phyloP scores from a whole-genome alignment of 2,888 invertebrate genomes.

The Thymelicus lineola region DNA sequence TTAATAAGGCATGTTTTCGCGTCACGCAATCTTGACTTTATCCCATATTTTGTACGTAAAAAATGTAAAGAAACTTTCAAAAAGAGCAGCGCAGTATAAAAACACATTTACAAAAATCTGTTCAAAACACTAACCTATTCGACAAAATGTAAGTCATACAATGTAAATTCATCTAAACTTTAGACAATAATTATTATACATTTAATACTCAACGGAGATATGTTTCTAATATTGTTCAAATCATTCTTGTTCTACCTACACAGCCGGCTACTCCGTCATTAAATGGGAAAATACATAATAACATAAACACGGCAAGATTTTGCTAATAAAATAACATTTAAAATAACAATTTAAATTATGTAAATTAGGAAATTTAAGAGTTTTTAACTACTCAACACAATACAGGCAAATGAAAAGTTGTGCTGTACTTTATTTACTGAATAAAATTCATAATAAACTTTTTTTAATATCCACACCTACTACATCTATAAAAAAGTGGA shows the following conservation, averaged over 20 bases:
- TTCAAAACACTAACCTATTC: conserved; percentile 29
- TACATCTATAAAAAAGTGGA: no score
- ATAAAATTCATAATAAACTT: no score
- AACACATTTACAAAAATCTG: conserved; percentile 18
- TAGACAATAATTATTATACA: conserved; percentile 22
- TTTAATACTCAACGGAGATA: conserved; percentile 29
- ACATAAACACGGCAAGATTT: no score
- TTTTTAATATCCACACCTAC: no score
- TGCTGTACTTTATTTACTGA: no score
- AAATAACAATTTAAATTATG: no score
- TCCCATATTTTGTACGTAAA: conserved; percentile 46
- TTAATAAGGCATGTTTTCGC: conserved; percentile 63
- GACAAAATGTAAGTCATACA: conserved; percentile 25
- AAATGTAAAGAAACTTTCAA: conserved; percentile 20
- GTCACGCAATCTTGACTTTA: conserved; percentile 65
- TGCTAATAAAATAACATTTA: no score
- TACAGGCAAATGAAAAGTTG: no score
- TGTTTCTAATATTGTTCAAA: conserved; percentile 15
- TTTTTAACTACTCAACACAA: no score
- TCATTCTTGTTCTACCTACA: neutral
- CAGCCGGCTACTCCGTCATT: neutral
- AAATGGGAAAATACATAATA: no score
- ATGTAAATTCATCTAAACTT: conserved; percentile 43
- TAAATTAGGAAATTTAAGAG: no score
- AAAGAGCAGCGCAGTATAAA: conserved; percentile 9